Conservation (phyloP, 1,140 invertebrate genomes). For the Penaeus indicus region DNA sequence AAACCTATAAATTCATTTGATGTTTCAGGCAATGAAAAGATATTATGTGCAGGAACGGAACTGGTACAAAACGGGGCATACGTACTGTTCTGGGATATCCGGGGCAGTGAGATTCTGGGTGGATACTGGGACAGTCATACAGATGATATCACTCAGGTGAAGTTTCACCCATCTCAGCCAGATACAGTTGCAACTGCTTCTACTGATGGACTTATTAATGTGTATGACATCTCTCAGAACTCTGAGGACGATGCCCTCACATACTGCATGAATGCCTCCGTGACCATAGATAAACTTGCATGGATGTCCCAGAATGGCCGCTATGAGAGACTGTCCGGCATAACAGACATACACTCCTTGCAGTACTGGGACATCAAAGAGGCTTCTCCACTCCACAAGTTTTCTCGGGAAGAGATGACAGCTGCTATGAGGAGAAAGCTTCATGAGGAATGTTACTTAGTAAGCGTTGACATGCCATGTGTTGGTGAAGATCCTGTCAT, state of each 20-base stretch:
- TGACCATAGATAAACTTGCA: conserved; percentile 77
- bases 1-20: conserved; percentile 82
- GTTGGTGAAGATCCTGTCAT: conserved; percentile 33
- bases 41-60: conserved; percentile 84
- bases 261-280: conserved; percentile 86
- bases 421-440: conserved; percentile 70
- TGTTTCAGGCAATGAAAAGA: conserved; percentile 79
- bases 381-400: conserved; percentile 75
- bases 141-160: conserved; percentile 85
- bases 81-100: conserved; percentile 87
- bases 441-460: conserved; percentile 52
- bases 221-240: conserved; percentile 83
- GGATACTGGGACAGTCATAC: conserved; percentile 89
- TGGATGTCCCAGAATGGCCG: conserved; percentile 50
- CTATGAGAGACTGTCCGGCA: conserved; percentile 38
- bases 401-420: conserved; percentile 74
- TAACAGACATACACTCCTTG: conserved; percentile 69
- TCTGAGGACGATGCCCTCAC: conserved; percentile 86
- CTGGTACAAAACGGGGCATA: conserved; percentile 79
- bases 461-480: not conserved
- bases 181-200: conserved; percentile 82
- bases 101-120: conserved; percentile 79
- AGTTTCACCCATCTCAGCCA: conserved; percentile 82
- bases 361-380: conserved; percentile 80
- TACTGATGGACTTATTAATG: conserved; percentile 87